Conservation (phyloP, 2,888 invertebrate species). For the Diarsia rubi region DNA sequence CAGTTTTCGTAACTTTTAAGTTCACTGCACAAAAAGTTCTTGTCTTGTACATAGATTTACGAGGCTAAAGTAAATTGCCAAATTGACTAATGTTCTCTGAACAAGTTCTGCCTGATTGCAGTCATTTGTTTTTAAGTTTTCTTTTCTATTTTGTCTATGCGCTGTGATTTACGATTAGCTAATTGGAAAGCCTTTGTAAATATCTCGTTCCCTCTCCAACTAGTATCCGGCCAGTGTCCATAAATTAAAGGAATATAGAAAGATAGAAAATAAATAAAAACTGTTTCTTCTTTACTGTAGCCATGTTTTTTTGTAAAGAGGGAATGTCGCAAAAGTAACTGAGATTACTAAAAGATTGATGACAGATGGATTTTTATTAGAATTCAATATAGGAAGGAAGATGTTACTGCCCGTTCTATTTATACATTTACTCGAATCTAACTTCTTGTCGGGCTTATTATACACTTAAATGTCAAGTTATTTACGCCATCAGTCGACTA, state of each 20-base stretch:
- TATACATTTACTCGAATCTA: neutral
- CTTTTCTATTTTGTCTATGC: conserved; percentile 41
- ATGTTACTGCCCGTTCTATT: neutral
- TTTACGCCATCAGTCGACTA: neutral
- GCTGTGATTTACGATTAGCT: conserved; percentile 47
- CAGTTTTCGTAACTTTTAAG: conserved; percentile 45
- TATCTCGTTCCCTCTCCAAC: conserved; percentile 7
- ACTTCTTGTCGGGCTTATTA: neutral
- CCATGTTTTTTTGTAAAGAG: neutral
- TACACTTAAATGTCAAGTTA: neutral
- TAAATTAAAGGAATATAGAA: too few relatives aligned
- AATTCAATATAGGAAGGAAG: neutral
- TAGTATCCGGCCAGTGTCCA: neutral
- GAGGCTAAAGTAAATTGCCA: conserved; percentile 63
- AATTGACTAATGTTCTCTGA: conserved; percentile 58
- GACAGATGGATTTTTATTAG: neutral
- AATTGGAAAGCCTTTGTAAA: conserved; percentile 30
- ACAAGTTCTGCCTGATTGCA: conserved; percentile 54
- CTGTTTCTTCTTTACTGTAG: neutral
- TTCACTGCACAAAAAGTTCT: conserved; percentile 54
- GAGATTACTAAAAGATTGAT: neutral
- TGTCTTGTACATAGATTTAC: conserved; percentile 63
- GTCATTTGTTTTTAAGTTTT: conserved; percentile 59
- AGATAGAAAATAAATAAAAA: neutral
- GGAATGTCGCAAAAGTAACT: neutral